A percentile compares a stretch with the other conserved stretches of the same genome.
phyloP scores from a whole-genome alignment of 2,113 vertebrate species.

The Oreotrochilus melanogaster region DNA sequence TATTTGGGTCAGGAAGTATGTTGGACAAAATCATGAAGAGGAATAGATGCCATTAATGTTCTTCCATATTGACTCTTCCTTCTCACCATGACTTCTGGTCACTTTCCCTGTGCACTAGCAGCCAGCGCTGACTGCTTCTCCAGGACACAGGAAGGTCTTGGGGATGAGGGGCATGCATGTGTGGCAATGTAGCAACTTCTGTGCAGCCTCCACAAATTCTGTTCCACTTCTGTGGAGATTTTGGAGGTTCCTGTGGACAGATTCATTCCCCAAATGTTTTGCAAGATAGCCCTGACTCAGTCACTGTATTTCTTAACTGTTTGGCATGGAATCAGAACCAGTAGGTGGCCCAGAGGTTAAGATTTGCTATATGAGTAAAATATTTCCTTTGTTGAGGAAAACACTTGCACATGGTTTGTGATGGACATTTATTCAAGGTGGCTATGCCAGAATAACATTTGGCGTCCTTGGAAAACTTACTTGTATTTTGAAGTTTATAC shows the following conservation, averaged over 20 bases:
- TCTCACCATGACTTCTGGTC: not conserved
- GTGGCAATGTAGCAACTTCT: not conserved
- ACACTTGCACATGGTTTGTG: not conserved
- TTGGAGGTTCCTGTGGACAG: not conserved
- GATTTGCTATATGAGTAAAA: not conserved
- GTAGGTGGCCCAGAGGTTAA: not conserved
- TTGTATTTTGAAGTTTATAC: not conserved
- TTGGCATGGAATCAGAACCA: not conserved
- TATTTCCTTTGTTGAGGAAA: not conserved
- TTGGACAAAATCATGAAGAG: not conserved
- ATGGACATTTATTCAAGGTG: not conserved
- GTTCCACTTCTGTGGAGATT: not conserved
- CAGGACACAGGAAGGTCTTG: not conserved
- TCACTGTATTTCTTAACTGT: not conserved
- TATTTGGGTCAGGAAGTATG: not conserved
- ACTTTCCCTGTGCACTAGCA: not conserved
- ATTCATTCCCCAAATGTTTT: not conserved
- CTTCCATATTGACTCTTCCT: not conserved
- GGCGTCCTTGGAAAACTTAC: not conserved
- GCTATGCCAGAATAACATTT: not conserved
- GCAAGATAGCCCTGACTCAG: not conserved
- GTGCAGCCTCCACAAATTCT: not conserved
- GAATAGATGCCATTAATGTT: not conserved
- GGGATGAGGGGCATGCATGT: fast-evolving
- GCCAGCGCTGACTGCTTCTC: not conserved